Percentiles rank a stretch among this genome's conserved stretches.
These are phyloP conservation scores for Holotrichia oblita DNA, from an alignment of 1,140 invertebrate genomes.

Conservation along the genomic window DNA sequence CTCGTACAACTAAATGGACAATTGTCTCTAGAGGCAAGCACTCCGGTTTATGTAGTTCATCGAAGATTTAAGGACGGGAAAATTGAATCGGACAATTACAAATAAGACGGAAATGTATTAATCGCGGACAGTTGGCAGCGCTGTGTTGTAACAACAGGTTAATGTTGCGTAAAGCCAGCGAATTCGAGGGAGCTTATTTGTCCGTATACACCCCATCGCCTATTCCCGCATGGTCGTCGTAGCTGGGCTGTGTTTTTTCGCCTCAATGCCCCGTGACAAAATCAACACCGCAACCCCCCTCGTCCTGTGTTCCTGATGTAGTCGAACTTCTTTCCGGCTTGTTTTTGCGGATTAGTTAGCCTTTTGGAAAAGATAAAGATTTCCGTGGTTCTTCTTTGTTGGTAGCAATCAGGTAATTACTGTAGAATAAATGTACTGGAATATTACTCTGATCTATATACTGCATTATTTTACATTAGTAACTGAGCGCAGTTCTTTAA, in stretches of 20 bases:
- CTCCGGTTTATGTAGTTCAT: conserved; percentile 29
- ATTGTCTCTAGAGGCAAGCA: not conserved
- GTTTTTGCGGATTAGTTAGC: conserved; percentile 22
- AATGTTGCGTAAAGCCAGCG: conserved; percentile 54
- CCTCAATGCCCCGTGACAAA: conserved; percentile 19
- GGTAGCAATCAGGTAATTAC: conserved; percentile 12
- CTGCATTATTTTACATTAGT: too few species aligned
- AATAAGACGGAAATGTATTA: conserved; percentile 45
- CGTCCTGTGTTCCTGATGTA: too few species aligned
- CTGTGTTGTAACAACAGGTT: conserved; percentile 54
- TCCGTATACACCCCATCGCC: conserved; percentile 39
- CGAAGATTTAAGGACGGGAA: conserved; percentile 36
- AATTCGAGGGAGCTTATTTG: conserved; percentile 49
- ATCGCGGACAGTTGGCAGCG: conserved; percentile 46
- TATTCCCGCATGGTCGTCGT: conserved; percentile 34
- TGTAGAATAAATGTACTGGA: not conserved
- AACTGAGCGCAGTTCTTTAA: too few species aligned
- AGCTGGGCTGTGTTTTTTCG: conserved; percentile 7
- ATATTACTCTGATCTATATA: too few species aligned
- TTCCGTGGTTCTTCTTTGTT: not conserved
- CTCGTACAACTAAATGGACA: conserved; percentile 6
- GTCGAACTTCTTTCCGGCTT: not conserved
- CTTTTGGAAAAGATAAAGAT: conserved; percentile 31
- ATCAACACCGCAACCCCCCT: conserved; percentile 27
- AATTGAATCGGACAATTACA: conserved; percentile 35